Conservation (phyloP, 2,113 vertebrate genomes). For the Aix galericulata region DNA sequence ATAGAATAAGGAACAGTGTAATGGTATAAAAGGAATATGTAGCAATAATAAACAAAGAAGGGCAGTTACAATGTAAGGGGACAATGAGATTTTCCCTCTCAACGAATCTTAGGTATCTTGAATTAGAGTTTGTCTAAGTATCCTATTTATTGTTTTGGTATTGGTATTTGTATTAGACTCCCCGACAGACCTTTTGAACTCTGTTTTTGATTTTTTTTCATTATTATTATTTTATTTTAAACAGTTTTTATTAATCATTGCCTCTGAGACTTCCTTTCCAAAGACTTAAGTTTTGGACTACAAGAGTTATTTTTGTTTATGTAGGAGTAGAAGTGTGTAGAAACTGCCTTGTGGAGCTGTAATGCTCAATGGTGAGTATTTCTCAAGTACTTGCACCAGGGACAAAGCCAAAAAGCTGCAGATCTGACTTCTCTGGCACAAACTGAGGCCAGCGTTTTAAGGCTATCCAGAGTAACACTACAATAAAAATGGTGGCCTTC, state of each 20-base stretch:
- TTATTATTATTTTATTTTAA: neutral
- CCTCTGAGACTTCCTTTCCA: neutral
- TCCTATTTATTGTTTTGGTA: neutral
- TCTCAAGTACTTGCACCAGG: neutral
- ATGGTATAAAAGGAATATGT: neutral
- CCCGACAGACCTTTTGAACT: neutral
- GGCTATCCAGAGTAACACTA: neutral
- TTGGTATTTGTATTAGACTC: neutral
- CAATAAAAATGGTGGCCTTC: neutral
- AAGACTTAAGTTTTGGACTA: neutral
- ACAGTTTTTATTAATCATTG: neutral
- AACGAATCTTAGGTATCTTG: neutral
- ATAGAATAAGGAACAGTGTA: neutral
- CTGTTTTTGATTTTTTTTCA: no score
- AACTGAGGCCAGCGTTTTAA: neutral
- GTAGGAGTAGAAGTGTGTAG: neutral
- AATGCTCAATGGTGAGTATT: neutral
- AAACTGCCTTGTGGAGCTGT: neutral
- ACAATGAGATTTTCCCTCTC: neutral
- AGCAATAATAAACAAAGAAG: neutral
- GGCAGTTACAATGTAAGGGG: neutral
- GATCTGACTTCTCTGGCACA: neutral
- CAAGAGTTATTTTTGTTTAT: neutral
- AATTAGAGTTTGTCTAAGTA: neutral
- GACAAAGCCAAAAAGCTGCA: neutral